Percentiles rank a stretch among this genome's conserved stretches.
These are phyloP conservation scores for Myripristis murdjan DNA, from an alignment of 2,797 vertebrate genomes.

Conservation along the genomic window DNA sequence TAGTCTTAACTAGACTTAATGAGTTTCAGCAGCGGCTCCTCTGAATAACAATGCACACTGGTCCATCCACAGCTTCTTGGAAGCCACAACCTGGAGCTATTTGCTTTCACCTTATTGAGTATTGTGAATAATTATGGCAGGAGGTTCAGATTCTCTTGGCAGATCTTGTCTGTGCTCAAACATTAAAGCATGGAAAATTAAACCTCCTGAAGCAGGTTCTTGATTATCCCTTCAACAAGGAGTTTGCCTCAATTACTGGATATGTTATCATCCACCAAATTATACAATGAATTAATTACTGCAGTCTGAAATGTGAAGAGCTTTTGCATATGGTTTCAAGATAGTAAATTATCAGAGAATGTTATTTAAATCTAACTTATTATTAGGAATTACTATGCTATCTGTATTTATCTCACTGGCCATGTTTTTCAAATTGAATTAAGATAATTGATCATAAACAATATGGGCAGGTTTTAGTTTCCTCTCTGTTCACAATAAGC, in stretches of 20 bases:
- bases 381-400: no score
- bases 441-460: no score
- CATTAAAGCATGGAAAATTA: constrained; percentile 9
- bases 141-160: constrained; percentile 29
- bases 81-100: constrained; percentile 13
- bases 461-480: no score
- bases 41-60: neutral
- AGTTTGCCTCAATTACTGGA: no score
- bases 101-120: constrained; percentile 22
- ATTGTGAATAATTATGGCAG: constrained; percentile 28
- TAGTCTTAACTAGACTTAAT: neutral
- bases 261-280: no score
- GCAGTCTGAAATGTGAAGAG: neutral
- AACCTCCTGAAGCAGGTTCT: neutral
- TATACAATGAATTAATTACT: no score
- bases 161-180: constrained; percentile 18
- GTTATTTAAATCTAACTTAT: no score
- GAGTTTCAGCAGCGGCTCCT: constrained; percentile 17
- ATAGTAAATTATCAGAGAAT: no score
- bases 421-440: no score
- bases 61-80: neutral
- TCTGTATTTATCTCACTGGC: no score
- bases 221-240: no score
- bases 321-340: neutral
- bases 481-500: no score